Conservation (phyloP, 2,888 invertebrate genomes). For the Bimastos eiseni region DNA sequence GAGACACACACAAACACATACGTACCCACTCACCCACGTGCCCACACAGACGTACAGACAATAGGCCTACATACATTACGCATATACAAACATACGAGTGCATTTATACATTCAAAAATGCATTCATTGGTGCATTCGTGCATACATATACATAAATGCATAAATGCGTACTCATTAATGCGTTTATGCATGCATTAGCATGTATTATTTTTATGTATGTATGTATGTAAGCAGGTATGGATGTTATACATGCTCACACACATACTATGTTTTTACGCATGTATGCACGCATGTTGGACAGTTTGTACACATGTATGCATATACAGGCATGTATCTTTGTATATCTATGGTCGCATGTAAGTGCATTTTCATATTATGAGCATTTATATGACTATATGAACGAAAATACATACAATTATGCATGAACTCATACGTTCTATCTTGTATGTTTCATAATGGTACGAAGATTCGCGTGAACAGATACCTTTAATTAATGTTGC, state of each 20-base stretch:
- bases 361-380: neutral
- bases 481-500: too few species aligned
- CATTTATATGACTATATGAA: neutral
- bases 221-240: neutral
- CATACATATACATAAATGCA: neutral
- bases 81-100: too few species aligned
- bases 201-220: neutral
- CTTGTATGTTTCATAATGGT: too few species aligned
- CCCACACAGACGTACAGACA: too few species aligned
- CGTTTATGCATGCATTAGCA: slow-evolving; percentile 1
- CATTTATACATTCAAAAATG: slow-evolving; percentile 20
- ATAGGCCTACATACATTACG: too few species aligned
- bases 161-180: too few species aligned
- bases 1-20: too few species aligned
- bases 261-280: neutral
- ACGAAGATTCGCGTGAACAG: too few species aligned
- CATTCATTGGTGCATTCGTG: slow-evolving; percentile 19
- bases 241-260: too few species aligned
- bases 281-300: neutral
- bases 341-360: neutral
- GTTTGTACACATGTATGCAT: neutral
- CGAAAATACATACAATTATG: neutral
- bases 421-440: neutral
- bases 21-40: too few species aligned
- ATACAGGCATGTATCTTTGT: neutral